These are phyloP conservation scores for Luperina testacea DNA, from an alignment of 2,888 invertebrate species.

Conservation along the genomic window DNA sequence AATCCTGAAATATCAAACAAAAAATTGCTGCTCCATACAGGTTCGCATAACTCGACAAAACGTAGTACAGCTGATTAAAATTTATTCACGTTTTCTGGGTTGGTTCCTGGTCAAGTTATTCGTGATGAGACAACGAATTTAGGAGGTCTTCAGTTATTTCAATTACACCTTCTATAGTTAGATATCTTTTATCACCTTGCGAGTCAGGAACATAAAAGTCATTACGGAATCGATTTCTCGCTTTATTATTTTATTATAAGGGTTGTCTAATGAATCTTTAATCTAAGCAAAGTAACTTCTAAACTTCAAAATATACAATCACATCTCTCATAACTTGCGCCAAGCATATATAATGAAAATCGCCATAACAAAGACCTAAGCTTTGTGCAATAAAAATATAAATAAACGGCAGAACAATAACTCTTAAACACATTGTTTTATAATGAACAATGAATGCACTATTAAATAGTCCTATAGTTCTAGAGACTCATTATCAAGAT, in stretches of 20 bases:
- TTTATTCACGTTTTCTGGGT: background rate
- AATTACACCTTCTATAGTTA: background rate
- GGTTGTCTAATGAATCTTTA: background rate
- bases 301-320: background rate
- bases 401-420: slow-evolving; percentile 79
- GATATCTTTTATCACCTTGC: background rate
- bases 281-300: background rate
- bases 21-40: background rate
- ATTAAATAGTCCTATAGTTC: slow-evolving; percentile 56
- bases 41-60: background rate
- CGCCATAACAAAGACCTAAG: slow-evolving; percentile 78
- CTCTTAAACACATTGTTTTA: slow-evolving; percentile 80
- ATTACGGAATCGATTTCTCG: background rate
- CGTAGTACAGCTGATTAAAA: no score
- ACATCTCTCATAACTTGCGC: slow-evolving; percentile 61
- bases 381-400: slow-evolving; percentile 81
- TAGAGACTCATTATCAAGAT: slow-evolving; percentile 48
- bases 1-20: background rate
- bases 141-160: background rate
- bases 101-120: background rate
- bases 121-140: background rate
- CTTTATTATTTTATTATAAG: background rate
- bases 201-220: background rate
- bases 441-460: slow-evolving; percentile 70
- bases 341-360: slow-evolving; percentile 71